Conservation (phyloP, 2,888 invertebrate species). For the Nipponacmea schrenckii region DNA sequence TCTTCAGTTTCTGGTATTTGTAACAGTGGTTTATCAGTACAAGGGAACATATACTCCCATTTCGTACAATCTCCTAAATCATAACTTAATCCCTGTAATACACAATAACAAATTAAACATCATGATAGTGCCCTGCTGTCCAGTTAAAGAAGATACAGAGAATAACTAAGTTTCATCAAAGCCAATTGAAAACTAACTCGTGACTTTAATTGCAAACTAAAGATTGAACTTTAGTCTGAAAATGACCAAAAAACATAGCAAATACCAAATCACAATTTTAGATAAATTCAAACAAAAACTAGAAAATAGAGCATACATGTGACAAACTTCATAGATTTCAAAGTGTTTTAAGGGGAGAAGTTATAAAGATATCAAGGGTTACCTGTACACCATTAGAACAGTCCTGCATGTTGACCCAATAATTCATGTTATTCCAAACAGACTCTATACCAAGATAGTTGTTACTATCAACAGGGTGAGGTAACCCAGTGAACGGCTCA, state of each 20-base stretch:
- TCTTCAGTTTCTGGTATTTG: conserved; percentile 62
- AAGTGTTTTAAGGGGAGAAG: too few species aligned
- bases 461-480: conserved; percentile 71
- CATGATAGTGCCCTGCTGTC: too few species aligned
- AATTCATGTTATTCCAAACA: conserved; percentile 88
- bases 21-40: conserved; percentile 62
- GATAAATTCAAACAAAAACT: too few species aligned
- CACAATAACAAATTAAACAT: neutral
- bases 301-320: too few species aligned
- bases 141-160: too few species aligned
- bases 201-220: too few species aligned
- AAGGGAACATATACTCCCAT: conserved; percentile 68
- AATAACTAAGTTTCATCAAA: too few species aligned
- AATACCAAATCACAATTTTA: too few species aligned
- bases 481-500: conserved; percentile 83
- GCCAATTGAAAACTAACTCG: too few species aligned
- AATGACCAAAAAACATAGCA: too few species aligned
- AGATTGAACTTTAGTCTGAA: too few species aligned
- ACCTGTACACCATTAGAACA: conserved; percentile 67
- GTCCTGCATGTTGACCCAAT: conserved; percentile 70
- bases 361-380: conserved; percentile 13
- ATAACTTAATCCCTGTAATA: conserved; percentile 58
- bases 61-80: conserved; percentile 66
- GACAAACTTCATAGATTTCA: too few species aligned
- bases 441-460: conserved; percentile 84